These are phyloP conservation scores for Aspiorhynchus laticeps DNA, from an alignment of 2,113 vertebrate species.

Conservation along the genomic window DNA sequence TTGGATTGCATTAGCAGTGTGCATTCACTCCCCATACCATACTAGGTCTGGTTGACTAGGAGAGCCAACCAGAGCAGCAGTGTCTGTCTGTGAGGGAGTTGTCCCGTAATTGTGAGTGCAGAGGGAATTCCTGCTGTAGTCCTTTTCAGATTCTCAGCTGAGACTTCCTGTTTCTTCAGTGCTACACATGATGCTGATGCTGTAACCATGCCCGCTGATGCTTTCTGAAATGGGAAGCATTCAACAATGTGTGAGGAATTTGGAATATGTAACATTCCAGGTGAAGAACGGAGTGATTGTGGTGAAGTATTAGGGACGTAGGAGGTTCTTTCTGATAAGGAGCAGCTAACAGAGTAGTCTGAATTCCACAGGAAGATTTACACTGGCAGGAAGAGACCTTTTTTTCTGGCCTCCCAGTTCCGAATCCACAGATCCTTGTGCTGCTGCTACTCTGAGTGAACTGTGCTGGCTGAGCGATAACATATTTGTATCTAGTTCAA, in stretches of 20 bases:
- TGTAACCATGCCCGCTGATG: not conserved
- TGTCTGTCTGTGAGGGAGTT: slow-evolving; percentile 38
- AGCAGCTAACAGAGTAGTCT: not conserved
- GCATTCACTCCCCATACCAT: slow-evolving; percentile 49
- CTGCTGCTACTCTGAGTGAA: slow-evolving; percentile 25
- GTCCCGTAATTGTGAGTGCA: slow-evolving; percentile 17
- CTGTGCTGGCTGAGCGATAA: slow-evolving; percentile 2
- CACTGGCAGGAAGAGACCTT: not conserved
- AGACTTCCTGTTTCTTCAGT: slow-evolving; percentile 38
- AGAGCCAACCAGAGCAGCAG: slow-evolving; percentile 24
- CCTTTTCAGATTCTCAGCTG: slow-evolving; percentile 29
- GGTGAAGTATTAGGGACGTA: slow-evolving; percentile 3
- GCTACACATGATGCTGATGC: slow-evolving; percentile 11
- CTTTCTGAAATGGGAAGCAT: slow-evolving; percentile 4
- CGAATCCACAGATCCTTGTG: not conserved
- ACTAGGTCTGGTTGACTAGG: slow-evolving; percentile 50
- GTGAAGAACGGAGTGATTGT: slow-evolving; percentile 7
- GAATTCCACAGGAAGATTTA: slow-evolving; percentile 39
- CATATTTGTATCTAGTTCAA: slow-evolving; percentile 29
- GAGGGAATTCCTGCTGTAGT: slow-evolving; percentile 55
- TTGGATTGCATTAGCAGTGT: slow-evolving; percentile 12
- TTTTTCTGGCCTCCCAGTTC: slow-evolving; percentile 1
- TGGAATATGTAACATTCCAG: slow-evolving; percentile 3
- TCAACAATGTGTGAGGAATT: slow-evolving; percentile 37
- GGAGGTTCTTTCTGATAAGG: slow-evolving; percentile 23